Percentiles rank a stretch among this genome's conserved stretches.
Evolutionary conservation across 2,113 vertebrate species (phyloP).

Genomic region (Rana temporaria): DNA sequence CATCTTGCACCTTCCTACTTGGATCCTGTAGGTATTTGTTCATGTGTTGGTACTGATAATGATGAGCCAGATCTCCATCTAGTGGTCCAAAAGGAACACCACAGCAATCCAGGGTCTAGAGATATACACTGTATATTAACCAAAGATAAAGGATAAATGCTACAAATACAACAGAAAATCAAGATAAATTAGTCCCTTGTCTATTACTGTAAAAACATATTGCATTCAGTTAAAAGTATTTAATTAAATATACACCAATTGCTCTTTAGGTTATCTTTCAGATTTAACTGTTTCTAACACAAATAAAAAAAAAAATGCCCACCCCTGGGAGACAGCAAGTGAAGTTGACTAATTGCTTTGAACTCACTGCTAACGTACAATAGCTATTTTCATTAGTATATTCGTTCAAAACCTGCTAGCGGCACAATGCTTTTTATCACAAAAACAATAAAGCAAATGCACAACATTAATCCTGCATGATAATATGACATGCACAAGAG

Average conservation of each 20-base stretch:
- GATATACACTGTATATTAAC: background rate
- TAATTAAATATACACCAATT: background rate
- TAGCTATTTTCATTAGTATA: constrained; percentile 39
- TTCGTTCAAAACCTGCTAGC: constrained; percentile 54
- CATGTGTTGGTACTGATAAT: background rate
- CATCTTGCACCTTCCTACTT: too few species aligned
- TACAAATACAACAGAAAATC: too few species aligned
- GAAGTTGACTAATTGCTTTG: constrained; percentile 64
- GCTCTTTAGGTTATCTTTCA: background rate
- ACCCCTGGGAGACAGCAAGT: constrained; percentile 58
- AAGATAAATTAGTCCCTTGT: too few species aligned
- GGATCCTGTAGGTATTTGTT: too few species aligned
- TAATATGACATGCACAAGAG: constrained; percentile 11
- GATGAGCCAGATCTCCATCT: background rate
- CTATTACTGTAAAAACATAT: too few species aligned
- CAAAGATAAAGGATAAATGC: too few species aligned
- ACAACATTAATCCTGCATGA: constrained; percentile 37
- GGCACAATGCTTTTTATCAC: constrained; percentile 48
- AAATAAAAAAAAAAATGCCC: background rate
- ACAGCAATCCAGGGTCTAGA: background rate
- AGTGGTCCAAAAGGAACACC: background rate
- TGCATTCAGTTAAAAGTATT: too few species aligned
- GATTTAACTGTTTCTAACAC: background rate
- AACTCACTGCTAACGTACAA: constrained; percentile 31
- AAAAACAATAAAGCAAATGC: constrained; percentile 51